Conservation (phyloP, 2,888 invertebrate species). For the Biston stratarius region DNA sequence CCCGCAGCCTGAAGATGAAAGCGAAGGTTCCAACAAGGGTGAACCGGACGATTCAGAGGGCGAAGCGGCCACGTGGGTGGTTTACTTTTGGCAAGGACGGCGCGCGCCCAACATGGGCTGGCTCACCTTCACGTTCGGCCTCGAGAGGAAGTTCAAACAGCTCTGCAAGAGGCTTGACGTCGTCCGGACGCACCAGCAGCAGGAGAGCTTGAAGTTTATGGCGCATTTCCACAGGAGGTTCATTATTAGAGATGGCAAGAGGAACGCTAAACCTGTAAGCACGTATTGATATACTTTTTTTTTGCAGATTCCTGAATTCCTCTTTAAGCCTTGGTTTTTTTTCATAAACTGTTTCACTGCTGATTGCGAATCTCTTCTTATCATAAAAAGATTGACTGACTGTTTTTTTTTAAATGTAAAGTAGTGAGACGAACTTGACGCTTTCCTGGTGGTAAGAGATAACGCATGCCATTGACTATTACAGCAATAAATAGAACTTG, state of each 20-base stretch:
- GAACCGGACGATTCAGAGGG: slow-evolving; percentile 79
- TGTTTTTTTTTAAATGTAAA: too few species aligned
- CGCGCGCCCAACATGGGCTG: slow-evolving; percentile 99
- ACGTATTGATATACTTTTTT: neutral
- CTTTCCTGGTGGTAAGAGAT: too few species aligned
- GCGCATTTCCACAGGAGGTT: slow-evolving; percentile 98
- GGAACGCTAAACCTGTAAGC: slow-evolving; percentile 83
- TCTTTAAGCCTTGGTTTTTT: too few species aligned
- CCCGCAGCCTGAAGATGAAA: slow-evolving; percentile 83
- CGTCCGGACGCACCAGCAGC: slow-evolving; percentile 98
- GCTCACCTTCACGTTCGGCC: slow-evolving; percentile 99
- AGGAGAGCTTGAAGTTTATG: slow-evolving; percentile 99
- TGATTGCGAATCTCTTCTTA: too few species aligned
- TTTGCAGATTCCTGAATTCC: neutral
- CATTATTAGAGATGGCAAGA: slow-evolving; percentile 95
- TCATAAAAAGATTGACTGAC: too few species aligned
- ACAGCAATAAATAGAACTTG: too few species aligned
- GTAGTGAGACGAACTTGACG: too few species aligned
- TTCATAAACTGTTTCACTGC: too few species aligned
- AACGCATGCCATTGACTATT: too few species aligned
- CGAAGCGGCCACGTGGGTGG: slow-evolving; percentile 90
- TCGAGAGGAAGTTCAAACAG: slow-evolving; percentile 81
- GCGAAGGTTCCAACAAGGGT: slow-evolving; percentile 66
- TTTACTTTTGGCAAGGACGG: slow-evolving; percentile 99
- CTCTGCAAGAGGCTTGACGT: slow-evolving; percentile 89